These are phyloP conservation scores for Erythrocercus mccallii DNA, from an alignment of 2,113 vertebrate species.

Conservation along the genomic window DNA sequence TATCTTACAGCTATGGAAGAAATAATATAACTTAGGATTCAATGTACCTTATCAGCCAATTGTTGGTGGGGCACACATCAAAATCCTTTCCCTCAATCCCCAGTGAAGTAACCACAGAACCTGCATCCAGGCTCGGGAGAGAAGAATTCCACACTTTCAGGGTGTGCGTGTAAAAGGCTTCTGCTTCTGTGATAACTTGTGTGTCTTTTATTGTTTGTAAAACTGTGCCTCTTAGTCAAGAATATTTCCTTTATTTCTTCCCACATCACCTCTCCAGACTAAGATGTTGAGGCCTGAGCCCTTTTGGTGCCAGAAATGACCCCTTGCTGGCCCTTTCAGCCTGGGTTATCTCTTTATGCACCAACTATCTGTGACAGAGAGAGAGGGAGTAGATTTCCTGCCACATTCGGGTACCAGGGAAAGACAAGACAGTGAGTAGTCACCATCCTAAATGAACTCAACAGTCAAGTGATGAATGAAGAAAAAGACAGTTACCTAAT, in stretches of 20 bases:
- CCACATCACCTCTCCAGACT: not conserved
- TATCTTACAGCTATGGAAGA: not conserved
- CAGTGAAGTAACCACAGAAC: fast-evolving
- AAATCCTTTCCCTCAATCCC: not conserved
- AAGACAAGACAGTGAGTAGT: not conserved
- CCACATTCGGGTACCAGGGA: not conserved
- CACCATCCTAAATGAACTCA: not conserved
- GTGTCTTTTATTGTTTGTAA: not conserved
- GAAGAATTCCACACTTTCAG: not conserved
- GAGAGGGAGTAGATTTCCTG: too few relatives aligned
- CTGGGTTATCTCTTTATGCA: not conserved
- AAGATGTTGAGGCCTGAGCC: not conserved
- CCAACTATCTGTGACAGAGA: too few relatives aligned
- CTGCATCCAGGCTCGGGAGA: too few relatives aligned
- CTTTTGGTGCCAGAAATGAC: not conserved
- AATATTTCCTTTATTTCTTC: not conserved
- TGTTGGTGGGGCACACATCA: not conserved
- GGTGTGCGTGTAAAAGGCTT: not conserved
- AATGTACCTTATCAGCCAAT: not conserved
- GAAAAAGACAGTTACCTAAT: not conserved
- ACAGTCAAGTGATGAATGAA: not conserved
- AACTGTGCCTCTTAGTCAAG: not conserved
- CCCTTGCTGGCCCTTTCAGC: not conserved
- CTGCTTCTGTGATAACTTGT: not conserved
- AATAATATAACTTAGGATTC: not conserved